Evolutionary conservation across 2,797 vertebrate genomes (phyloP), one percentile per base, ranked within the genome.

Genomic region (Alosa sapidissima): DNA sequence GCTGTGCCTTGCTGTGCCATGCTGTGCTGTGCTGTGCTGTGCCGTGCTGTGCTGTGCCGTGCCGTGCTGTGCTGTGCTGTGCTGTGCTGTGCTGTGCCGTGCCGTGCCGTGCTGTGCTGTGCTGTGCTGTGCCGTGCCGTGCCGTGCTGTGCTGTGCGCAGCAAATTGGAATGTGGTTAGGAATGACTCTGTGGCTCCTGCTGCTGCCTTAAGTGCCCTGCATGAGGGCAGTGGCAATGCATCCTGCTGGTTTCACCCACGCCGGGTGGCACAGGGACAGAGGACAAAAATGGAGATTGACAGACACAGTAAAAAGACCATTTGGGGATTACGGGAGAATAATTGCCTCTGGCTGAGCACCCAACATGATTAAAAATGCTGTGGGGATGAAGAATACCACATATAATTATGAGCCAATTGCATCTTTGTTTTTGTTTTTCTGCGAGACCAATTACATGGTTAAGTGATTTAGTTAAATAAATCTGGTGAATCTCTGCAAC

Each of bases 381-480:
- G 36, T 2, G 24, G 72, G 72, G 72, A 47, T 16, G 7, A 78
- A 47, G 5, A 78, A 36, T 21, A 45, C 16, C 72, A 78, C 72
- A 21, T 75, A 5, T 78, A 78, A 78, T 78, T 78, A 47, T 16
- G 6, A 78, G 72, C 13, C 72, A 78, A 78, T 78, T 78, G 72
- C 41, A 14, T 13, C 72, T 45, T 9, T 78, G 16, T 78, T 72
- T 72, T 47, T 47, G 28, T 28, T 45, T 78, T 62, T 62, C n/a
- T 1, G n/a, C 10, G 13, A 78, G 36, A 36, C 36, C 21, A 78
- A 78, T 47, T 78, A 78, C 72, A 78, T 47, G 72, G 72, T 47
- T 21, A 78, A 21, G 72, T 78, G 41, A 78, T 47, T 78, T 78
- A 78, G 41, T 41, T 47, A 47, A 78, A 78, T 78, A 78, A 78